phyloP scores from a whole-genome alignment of 2,797 vertebrate genomes.

The Chelidonichthys spinosus region DNA sequence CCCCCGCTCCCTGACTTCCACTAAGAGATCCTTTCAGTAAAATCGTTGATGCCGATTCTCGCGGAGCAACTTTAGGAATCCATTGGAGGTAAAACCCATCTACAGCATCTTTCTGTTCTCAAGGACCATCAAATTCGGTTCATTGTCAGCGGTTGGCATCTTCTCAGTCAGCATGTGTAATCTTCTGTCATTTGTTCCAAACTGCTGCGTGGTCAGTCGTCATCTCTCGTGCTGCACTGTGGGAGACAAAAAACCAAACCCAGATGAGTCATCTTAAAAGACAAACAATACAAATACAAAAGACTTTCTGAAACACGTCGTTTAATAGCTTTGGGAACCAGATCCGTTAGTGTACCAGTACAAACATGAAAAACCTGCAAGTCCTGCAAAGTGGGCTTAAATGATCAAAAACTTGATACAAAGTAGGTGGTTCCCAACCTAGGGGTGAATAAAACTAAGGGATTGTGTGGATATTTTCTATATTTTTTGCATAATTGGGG shows the following conservation, averaged over 20 bases:
- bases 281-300: conserved; percentile 34
- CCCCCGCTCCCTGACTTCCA: conserved; percentile 65
- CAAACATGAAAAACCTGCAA: background rate
- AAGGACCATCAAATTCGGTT: conserved; percentile 13
- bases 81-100: conserved; percentile 25
- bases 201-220: conserved; percentile 54
- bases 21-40: conserved; percentile 38
- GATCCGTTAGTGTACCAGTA: background rate
- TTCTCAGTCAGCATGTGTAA: conserved; percentile 28
- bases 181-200: conserved; percentile 60
- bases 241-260: conserved; percentile 65
- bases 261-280: conserved; percentile 54
- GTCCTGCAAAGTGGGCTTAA: background rate
- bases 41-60: conserved; percentile 18
- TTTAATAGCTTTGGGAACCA: background rate
- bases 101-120: conserved; percentile 44
- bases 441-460: no score
- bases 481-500: no score
- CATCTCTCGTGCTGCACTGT: conserved; percentile 60
- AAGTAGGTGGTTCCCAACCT: background rate
- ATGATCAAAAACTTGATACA: background rate
- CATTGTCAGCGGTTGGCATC: conserved; percentile 42
- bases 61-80: conserved; percentile 42
- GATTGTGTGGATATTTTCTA: no score
- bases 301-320: conserved; percentile 24